Evolutionary conservation across 2,888 invertebrate genomes (phyloP).

Genomic region (Apotomis turbidana): DNA sequence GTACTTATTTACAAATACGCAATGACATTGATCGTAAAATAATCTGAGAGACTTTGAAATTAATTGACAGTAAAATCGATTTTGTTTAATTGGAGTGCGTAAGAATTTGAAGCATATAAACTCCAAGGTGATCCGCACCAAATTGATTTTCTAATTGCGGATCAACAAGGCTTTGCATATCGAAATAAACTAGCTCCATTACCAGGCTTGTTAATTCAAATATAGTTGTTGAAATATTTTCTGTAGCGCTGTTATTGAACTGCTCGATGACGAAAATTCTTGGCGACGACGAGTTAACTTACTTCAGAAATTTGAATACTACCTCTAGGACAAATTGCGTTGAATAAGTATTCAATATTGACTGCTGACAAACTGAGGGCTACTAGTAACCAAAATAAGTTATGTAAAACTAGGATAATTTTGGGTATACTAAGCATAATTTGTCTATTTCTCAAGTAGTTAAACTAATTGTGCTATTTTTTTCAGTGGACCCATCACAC

Average conservation of each 20-base stretch:
- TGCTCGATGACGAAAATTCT: not conserved
- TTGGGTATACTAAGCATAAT: too few relatives aligned
- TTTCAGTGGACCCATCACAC: too few relatives aligned
- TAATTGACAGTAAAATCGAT: constrained; percentile 34
- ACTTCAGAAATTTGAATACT: too few relatives aligned
- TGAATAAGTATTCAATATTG: too few relatives aligned
- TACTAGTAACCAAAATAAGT: too few relatives aligned
- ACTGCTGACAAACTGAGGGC: too few relatives aligned
- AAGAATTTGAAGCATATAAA: constrained; percentile 16
- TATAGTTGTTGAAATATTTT: constrained; percentile 12
- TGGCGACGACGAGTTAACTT: too few relatives aligned
- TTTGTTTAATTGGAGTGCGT: constrained; percentile 23
- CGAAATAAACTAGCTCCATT: constrained; percentile 32
- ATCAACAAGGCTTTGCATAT: constrained; percentile 35
- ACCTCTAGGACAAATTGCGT: too few relatives aligned
- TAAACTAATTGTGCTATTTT: too few relatives aligned
- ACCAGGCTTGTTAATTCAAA: constrained; percentile 24
- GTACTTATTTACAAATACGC: not conserved
- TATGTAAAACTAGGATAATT: too few relatives aligned
- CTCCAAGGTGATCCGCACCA: constrained; percentile 34
- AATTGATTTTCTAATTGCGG: constrained; percentile 39
- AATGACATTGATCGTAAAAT: constrained; percentile 17
- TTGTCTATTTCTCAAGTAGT: too few relatives aligned
- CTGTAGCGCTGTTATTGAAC: not conserved
- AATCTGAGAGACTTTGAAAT: constrained; percentile 11